These are phyloP conservation scores for Austrofundulus limnaeus DNA, from an alignment of 2,113 vertebrate genomes.

Conservation along the genomic window DNA sequence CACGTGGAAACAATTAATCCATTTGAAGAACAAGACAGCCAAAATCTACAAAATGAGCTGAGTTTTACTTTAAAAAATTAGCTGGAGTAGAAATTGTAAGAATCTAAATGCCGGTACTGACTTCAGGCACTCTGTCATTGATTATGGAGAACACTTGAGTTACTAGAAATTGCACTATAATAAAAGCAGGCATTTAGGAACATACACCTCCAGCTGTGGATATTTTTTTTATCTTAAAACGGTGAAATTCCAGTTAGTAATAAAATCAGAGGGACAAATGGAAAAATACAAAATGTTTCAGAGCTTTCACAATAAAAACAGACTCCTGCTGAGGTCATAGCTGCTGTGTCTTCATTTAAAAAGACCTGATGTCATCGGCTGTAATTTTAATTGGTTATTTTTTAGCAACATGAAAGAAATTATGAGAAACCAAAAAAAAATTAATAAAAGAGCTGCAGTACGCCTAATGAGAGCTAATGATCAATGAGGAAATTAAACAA, in stretches of 20 bases:
- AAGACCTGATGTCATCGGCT: not conserved
- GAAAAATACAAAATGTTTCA: not conserved
- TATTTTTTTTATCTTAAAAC: not conserved
- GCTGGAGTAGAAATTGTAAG: not conserved
- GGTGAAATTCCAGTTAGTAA: not conserved
- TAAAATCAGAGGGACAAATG: not conserved
- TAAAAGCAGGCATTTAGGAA: not conserved
- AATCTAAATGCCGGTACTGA: not conserved
- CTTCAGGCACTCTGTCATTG: no score
- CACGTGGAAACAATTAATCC: no score
- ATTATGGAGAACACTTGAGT: no score
- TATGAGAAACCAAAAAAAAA: not conserved
- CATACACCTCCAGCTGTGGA: not conserved
- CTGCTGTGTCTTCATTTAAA: not conserved
- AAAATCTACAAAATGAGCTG: not conserved
- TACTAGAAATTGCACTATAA: not conserved
- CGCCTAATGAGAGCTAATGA: conserved; percentile 18
- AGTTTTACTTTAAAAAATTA: not conserved
- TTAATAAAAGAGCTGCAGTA: not conserved
- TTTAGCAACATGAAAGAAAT: conserved; percentile 18
- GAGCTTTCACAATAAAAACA: conserved; percentile 2
- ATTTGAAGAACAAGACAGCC: not conserved
- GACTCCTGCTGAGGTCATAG: not conserved
- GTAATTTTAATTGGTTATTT: conserved; percentile 22
- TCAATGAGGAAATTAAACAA: conserved; percentile 12